Conservation (phyloP, 2,113 vertebrate genomes). For the Peromyscus maniculatus region DNA sequence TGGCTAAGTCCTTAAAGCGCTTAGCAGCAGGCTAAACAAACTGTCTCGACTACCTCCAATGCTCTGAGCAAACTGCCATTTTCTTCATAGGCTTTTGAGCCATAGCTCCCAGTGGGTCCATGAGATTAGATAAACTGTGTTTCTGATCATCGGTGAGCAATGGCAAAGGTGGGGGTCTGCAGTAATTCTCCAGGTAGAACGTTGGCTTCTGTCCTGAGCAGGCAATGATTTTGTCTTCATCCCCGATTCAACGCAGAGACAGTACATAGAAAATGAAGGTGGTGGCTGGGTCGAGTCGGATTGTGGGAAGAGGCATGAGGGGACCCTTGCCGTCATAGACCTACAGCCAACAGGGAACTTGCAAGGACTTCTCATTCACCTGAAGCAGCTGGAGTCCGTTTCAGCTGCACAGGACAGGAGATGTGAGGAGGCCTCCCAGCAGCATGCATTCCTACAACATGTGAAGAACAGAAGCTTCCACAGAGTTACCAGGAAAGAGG, state of each 20-base stretch:
- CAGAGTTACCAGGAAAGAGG: conserved; percentile 69
- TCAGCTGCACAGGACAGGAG: neutral
- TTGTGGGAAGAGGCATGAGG: neutral
- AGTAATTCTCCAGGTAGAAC: neutral
- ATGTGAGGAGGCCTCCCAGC: neutral
- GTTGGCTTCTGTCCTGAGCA: neutral
- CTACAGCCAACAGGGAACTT: neutral
- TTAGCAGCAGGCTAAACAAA: conserved; percentile 71
- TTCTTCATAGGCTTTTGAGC: conserved; percentile 83
- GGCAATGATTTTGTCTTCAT: neutral
- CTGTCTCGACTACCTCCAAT: conserved; percentile 78
- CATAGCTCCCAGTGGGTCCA: conserved; percentile 77
- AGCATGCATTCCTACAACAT: neutral
- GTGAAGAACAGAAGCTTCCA: neutral
- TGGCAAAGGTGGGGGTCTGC: neutral
- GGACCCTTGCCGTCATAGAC: neutral
- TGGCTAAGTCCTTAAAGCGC: conserved; percentile 44
- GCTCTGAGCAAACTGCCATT: conserved; percentile 77
- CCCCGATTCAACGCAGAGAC: neutral
- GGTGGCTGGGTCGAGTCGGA: too few species aligned
- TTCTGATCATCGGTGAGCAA: conserved; percentile 80
- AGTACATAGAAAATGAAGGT: neutral
- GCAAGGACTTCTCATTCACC: neutral
- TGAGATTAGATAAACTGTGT: conserved; percentile 84
- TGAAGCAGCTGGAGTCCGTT: neutral